Base-by-base conservation (phyloP, 2,113 vertebrate genomes). In the Poecilia latipinna region DNA sequence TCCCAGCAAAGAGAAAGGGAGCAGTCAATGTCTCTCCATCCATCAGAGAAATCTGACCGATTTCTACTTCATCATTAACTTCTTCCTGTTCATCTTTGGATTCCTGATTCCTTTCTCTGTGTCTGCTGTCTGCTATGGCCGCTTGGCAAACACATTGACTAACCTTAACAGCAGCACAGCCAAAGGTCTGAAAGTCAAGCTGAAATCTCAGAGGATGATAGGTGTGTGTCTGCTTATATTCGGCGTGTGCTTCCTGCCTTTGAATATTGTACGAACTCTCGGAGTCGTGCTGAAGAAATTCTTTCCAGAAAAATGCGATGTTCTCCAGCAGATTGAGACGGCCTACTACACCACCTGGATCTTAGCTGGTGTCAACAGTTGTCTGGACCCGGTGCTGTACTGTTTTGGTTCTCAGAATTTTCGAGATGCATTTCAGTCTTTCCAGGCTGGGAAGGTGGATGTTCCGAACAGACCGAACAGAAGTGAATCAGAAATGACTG, bases 61-160 rank as follows among this genome's bases (percentile, higher is more conserved):
- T 12, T 0, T 48, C 29, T 94, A 93, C 68, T 91, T 93, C 10
- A 24, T 80, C 63, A 91, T 92, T 12, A 94, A 92, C 72, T 84
- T 82, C 1, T 1, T 92, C 22, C 54, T 90, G 17, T 61, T 91
- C 2, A 61, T 89, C 19, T 1, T 86, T 24, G 82, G 88, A 1
- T 94, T 95, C 71, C 66, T 95, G 0, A 24, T 94, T 4, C 95
- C 94, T 10, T 92, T 95, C 48, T 15, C 33, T 0, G 32, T 90
- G 33, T 86, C 87, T 0, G 76, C 91, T 12, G 37, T 83, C 29
- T 94, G 88, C 22, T 94, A 94, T 51, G 35, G 83, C 51, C 81
- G 88, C 3, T 22, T 95, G 4, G 91, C 83, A 0, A 82, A 67
- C 69, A 89, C 83, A 4, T 65, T 95, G 12, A 82, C 91, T 8